These are phyloP conservation scores for Magallana gigas DNA, from an alignment of 1,140 invertebrate genomes.

Conservation along the genomic window DNA sequence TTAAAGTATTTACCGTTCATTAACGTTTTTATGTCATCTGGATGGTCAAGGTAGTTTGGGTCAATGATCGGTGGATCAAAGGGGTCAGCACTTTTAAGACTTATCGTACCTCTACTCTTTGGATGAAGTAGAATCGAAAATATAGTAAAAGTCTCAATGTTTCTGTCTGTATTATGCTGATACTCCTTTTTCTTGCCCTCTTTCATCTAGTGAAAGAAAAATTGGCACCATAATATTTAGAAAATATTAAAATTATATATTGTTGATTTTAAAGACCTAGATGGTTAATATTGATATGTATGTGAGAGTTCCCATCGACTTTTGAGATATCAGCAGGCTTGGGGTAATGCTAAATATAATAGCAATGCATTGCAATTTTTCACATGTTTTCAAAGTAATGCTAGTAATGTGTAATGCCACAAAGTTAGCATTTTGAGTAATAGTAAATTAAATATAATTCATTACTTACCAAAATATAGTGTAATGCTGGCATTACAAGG, in stretches of 20 bases:
- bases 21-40: constrained; percentile 38
- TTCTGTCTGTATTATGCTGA: constrained; percentile 1
- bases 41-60: constrained; percentile 33
- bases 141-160: neutral
- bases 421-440: neutral
- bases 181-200: neutral
- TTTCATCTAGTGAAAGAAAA: neutral
- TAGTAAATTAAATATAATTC: neutral
- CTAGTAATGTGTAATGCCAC: neutral
- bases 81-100: constrained; percentile 38
- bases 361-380: too few relatives aligned
- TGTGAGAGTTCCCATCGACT: neutral
- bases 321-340: neutral
- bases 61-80: constrained; percentile 43
- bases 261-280: neutral
- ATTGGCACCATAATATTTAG: neutral
- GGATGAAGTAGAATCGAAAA: constrained; percentile 2
- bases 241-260: neutral
- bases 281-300: neutral
- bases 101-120: constrained; percentile 23
- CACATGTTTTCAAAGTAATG: too few relatives aligned
- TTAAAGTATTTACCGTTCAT: neutral
- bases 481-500: too few relatives aligned
- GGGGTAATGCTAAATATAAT: too few relatives aligned
- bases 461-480: too few relatives aligned